Evolutionary conservation across 2,113 vertebrate genomes (phyloP).

Genomic region (Archocentrus centrarchus): DNA sequence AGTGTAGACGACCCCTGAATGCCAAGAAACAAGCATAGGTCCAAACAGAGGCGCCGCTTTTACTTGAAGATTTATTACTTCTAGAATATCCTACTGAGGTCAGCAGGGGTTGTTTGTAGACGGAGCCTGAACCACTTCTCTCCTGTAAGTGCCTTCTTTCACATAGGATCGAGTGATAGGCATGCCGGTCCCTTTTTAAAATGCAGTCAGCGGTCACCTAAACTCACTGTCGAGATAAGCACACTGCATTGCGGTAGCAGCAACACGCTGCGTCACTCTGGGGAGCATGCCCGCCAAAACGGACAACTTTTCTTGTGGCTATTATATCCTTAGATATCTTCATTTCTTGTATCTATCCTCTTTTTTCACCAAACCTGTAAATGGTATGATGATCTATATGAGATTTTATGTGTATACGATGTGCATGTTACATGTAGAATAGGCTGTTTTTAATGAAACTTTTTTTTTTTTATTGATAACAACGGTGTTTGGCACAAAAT

Average conservation of each 20-base stretch:
- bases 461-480: conserved; percentile 54
- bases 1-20: conserved; percentile 27
- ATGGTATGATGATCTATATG: conserved; percentile 68
- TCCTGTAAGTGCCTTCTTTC: conserved; percentile 81
- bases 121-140: conserved; percentile 61
- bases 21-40: conserved; percentile 45
- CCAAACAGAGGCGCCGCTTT: conserved; percentile 26
- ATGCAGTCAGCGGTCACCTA: conserved; percentile 56
- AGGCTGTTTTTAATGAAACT: conserved; percentile 70
- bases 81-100: not conserved
- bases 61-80: conserved; percentile 61
- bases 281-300: conserved; percentile 66
- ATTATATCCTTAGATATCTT: conserved; percentile 51
- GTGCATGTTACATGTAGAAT: conserved; percentile 80
- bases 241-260: conserved; percentile 61
- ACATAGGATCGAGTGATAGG: conserved; percentile 67
- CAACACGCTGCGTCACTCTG: conserved; percentile 38
- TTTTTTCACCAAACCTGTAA: conserved; percentile 75
- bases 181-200: conserved; percentile 62
- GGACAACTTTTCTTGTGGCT: conserved; percentile 42
- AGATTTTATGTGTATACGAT: conserved; percentile 77
- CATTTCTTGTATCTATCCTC: conserved; percentile 68
- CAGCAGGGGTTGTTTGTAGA: conserved; percentile 43
- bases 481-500: conserved; percentile 61
- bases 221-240: conserved; percentile 45